These are phyloP conservation scores for Neodontobutis hainanensis DNA, from an alignment of 2,113 vertebrate genomes.

Conservation along the genomic window DNA sequence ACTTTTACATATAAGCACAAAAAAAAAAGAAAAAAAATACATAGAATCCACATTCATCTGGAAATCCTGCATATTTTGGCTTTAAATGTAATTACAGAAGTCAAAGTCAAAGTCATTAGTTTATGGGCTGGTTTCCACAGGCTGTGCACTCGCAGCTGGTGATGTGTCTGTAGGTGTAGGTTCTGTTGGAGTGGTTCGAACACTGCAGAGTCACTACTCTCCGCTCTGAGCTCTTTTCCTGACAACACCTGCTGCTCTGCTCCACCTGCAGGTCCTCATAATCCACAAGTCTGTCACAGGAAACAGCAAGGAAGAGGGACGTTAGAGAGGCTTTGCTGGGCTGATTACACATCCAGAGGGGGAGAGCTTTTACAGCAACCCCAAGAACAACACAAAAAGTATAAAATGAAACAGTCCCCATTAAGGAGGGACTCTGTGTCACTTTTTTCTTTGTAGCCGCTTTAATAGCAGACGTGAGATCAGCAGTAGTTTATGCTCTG, in stretches of 20 bases:
- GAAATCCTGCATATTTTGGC: background rate
- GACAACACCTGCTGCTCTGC: constrained; percentile 30
- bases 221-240: constrained; percentile 7
- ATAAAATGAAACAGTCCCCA: too few relatives aligned
- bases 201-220: constrained; percentile 34
- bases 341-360: too few relatives aligned
- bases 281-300: constrained; percentile 24
- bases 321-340: too few relatives aligned
- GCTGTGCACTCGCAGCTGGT: constrained; percentile 46
- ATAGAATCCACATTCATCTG: background rate
- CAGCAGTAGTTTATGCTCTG: constrained; percentile 11
- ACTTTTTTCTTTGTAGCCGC: too few relatives aligned
- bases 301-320: background rate
- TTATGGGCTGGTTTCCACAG: background rate
- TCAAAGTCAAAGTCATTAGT: background rate
- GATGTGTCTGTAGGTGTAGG: constrained; percentile 38
- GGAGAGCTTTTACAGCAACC: too few relatives aligned
- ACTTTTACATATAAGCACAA: too few relatives aligned
- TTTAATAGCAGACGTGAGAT: too few relatives aligned
- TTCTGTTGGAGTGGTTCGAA: constrained; percentile 4
- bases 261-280: constrained; percentile 30
- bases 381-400: too few relatives aligned
- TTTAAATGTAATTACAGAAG: background rate
- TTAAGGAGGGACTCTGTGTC: too few relatives aligned
- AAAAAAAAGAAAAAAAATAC: background rate